Percentiles rank a stretch among this genome's conserved stretches.
These are phyloP conservation scores for Leptinotarsa lineolata DNA, from an alignment of 1,140 invertebrate genomes.

Conservation along the genomic window DNA sequence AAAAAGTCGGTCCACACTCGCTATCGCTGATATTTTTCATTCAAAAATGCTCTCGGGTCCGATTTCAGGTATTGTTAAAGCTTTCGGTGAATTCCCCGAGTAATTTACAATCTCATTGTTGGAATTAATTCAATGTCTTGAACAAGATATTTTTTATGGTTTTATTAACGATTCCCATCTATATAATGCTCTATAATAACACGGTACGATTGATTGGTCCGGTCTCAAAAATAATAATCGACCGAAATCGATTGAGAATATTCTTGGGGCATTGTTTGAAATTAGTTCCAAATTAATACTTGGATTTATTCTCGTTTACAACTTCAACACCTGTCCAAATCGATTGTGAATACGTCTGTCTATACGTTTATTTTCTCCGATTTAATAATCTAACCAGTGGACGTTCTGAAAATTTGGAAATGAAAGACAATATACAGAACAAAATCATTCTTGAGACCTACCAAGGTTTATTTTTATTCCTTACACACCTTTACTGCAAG, in stretches of 20 bases:
- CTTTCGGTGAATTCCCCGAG: conserved; percentile 8
- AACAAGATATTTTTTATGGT: conserved; percentile 42
- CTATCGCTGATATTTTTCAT: no score
- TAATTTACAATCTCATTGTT: conserved; percentile 42
- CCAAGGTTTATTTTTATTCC: no score
- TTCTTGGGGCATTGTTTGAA: conserved; percentile 44
- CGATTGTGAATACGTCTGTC: neutral
- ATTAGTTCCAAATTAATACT: conserved; percentile 44
- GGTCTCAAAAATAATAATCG: conserved; percentile 49
- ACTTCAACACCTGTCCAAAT: conserved; percentile 40
- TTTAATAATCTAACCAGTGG: no score
- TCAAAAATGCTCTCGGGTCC: neutral
- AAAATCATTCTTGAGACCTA: no score
- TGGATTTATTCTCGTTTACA: conserved; percentile 38
- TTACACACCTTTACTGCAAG: no score
- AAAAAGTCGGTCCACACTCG: no score
- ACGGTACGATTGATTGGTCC: conserved; percentile 48
- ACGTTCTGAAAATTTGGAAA: no score
- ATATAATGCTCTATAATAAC: conserved; percentile 49
- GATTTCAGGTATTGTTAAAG: conserved; percentile 23
- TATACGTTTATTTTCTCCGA: conserved; percentile 15
- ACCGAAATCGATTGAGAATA: conserved; percentile 41
- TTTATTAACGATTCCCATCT: conserved; percentile 40
- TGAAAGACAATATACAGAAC: no score
- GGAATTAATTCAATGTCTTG: conserved; percentile 45